Evolutionary conservation across 1,140 invertebrate species (phyloP), one percentile per base, ranked within the genome.

Genomic region (Anastrepha obliqua): DNA sequence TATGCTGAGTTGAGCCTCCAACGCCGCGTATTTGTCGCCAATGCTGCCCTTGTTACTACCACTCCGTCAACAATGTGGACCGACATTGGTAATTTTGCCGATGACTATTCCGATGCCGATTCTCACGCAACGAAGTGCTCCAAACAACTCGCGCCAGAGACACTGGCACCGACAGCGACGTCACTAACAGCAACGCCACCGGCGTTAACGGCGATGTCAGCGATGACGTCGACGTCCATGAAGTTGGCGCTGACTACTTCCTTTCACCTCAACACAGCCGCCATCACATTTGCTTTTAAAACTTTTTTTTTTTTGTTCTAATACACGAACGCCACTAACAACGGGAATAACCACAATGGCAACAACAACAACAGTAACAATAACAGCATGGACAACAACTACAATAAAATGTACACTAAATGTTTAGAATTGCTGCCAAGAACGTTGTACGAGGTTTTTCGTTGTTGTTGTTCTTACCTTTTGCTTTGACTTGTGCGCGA

Each of bases 51-150:
- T 81, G 51, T 81, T 81, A 81, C 47, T 81, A 81, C 47, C 74
- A 81, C 74, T n/a, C 47, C 70, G 11, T 42, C 47, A 81, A n/a
- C 74, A 81, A 81, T n/a, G 74, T 51, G 51, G 74, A 55, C 47
- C 74, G 47, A 55, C 44, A 55, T 47, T 81, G 44, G 47, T 47
- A n/a, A 81, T 58, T 81, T 81, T 81, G 47, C 74, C 74, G 74
- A 81, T 81, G 74, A 81, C 47, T 81, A 81, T 81, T 81, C 74
- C 74, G 74, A 81, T 55, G 74, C 74, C 20, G 47, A 81, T 81
- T 81, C 74, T 81, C 74, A 81, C 74, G 74, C 74, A 81, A 81
- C 74, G 74, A 81, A 81, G 74, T 81, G 74, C 39, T 81, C 39
- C n/a, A 70, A 13, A 81, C 74, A n/a, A 81, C 13, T 74, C 47